A percentile compares a stretch with the other conserved stretches of the same genome.
Evolutionary conservation across 1,140 invertebrate genomes (phyloP).

Genomic region (Mercenaria mercenaria): DNA sequence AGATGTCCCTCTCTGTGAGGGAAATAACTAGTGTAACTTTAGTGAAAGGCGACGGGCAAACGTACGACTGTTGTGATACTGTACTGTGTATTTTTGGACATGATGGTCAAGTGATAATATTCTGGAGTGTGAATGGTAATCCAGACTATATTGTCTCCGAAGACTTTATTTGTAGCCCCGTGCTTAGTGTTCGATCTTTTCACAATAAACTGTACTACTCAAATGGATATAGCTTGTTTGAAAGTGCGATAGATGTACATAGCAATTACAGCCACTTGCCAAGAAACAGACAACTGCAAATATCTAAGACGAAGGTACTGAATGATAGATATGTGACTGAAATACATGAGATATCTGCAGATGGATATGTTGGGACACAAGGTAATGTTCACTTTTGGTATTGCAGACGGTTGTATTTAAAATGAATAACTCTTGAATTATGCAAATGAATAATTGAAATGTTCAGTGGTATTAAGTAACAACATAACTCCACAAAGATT

Average conservation of each 20-base stretch:
- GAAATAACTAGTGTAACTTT: background rate
- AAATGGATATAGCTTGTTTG: background rate
- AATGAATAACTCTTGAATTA: too few species aligned
- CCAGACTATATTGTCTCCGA: background rate
- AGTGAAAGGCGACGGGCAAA: too few species aligned
- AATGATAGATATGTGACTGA: background rate
- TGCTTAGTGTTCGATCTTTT: conserved; percentile 4
- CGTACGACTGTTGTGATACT: too few species aligned
- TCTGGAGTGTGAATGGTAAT: background rate
- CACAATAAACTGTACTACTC: conserved; percentile 5
- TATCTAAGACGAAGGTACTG: background rate
- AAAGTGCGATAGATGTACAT: background rate
- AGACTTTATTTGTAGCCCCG: background rate
- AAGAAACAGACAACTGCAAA: background rate
- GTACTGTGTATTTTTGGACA: background rate
- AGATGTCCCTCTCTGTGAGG: background rate
- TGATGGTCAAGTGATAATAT: conserved; percentile 26
- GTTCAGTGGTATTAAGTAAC: too few species aligned
- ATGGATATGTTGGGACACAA: background rate
- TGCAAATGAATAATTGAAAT: too few species aligned
- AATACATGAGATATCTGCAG: background rate
- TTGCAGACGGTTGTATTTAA: too few species aligned
- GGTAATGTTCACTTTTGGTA: background rate
- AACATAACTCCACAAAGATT: too few species aligned
- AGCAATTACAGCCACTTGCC: background rate